phyloP scores from a whole-genome alignment of 2,888 invertebrate species.

The Acanthosepion pharaonis region DNA sequence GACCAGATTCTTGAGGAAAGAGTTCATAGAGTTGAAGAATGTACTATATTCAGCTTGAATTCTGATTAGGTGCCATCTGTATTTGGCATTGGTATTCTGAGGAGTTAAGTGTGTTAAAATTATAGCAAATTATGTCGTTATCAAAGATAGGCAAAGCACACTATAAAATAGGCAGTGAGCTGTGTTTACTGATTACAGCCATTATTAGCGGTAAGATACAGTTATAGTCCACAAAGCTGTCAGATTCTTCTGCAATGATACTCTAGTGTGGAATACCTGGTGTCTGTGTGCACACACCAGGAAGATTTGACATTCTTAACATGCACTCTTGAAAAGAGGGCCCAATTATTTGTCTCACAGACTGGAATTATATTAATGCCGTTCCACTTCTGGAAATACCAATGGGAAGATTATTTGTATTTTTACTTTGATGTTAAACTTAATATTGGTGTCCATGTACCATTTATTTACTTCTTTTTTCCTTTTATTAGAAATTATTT shows the following conservation, averaged over 20 bases:
- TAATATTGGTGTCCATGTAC: neutral
- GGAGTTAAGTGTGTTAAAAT: neutral
- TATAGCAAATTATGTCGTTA: neutral
- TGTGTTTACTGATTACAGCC: neutral
- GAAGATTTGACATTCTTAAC: neutral
- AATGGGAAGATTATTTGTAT: neutral
- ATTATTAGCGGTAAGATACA: neutral
- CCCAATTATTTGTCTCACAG: neutral
- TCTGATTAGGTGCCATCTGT: neutral
- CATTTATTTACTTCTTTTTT: neutral
- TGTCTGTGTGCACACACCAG: neutral
- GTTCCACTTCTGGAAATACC: neutral
- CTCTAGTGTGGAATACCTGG: neutral
- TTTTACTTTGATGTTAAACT: neutral
- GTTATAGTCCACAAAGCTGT: neutral
- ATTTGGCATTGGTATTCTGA: constrained; percentile 4
- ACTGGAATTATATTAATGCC: neutral
- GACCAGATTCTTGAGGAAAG: neutral
- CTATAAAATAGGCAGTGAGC: neutral
- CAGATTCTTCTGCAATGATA: neutral
- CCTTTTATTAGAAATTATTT: neutral
- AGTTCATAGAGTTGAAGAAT: neutral
- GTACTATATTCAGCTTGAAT: neutral
- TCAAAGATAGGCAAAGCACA: neutral
- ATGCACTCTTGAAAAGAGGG: neutral